Conservation (phyloP, 2,888 invertebrate genomes). For the Abscondita cerata region DNA sequence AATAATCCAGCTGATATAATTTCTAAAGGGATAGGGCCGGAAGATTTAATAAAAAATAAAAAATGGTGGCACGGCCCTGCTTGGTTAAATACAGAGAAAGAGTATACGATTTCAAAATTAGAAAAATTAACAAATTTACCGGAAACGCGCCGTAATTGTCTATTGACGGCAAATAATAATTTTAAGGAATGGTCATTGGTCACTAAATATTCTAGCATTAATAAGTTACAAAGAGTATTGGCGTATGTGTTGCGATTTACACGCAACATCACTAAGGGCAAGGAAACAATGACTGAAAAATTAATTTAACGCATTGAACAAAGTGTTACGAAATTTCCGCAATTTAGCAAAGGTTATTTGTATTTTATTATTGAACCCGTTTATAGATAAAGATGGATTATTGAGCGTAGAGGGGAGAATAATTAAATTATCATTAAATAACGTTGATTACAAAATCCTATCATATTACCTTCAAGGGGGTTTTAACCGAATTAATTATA, state of each 20-base stretch:
- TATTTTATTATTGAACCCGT: conserved; percentile 22
- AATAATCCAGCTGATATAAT: conserved; percentile 36
- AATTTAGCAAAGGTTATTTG: conserved; percentile 13
- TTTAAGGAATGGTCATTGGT: conserved; percentile 6
- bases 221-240: conserved; percentile 12
- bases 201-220: conserved; percentile 8
- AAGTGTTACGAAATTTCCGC: neutral
- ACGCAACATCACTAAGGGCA: too few relatives aligned
- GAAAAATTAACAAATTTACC: too few relatives aligned
- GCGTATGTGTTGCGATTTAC: too few relatives aligned
- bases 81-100: neutral
- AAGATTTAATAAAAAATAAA: neutral
- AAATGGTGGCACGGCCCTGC: conserved; percentile 29
- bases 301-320: neutral
- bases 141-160: conserved; percentile 34
- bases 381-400: conserved; percentile 16
- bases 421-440: conserved; percentile 2
- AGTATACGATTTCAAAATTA: neutral
- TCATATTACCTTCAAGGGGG: neutral
- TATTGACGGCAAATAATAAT: neutral
- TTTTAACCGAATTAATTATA: conserved; percentile 1
- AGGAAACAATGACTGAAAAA: too few relatives aligned
- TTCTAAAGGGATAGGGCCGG: conserved; percentile 17
- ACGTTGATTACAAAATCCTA: conserved; percentile 7
- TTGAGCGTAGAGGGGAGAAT: conserved; percentile 1